Evolutionary conservation across 64 coral and sea anemone species (phyloP).

Genomic region (Cladopsammia gracilis): DNA sequence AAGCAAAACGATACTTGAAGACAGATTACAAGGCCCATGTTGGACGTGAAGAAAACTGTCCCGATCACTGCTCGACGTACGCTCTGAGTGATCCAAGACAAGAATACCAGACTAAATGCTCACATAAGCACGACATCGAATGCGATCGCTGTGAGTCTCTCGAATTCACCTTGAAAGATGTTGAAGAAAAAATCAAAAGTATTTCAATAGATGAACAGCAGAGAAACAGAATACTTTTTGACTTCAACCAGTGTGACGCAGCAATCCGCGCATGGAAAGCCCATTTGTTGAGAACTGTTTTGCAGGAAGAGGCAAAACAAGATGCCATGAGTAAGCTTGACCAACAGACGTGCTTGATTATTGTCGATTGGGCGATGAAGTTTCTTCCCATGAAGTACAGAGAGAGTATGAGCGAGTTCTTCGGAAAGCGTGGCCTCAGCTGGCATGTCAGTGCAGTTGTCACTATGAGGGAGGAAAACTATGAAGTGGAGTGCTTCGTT

Average conservation of each 20-base stretch:
- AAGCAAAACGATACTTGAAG: slow-evolving; percentile 38
- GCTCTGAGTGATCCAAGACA: background rate
- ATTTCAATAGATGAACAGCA: too few relatives aligned
- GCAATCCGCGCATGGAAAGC: too few relatives aligned
- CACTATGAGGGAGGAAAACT: background rate
- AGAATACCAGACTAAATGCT: background rate
- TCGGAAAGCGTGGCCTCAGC: slow-evolving; percentile 46
- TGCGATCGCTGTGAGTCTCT: background rate
- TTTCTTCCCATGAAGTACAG: slow-evolving; percentile 38
- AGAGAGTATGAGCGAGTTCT: slow-evolving; percentile 64
- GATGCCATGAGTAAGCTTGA: slow-evolving; percentile 33
- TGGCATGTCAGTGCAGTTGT: slow-evolving; percentile 63
- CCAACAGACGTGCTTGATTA: slow-evolving; percentile 31
- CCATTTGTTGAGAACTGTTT: too few relatives aligned
- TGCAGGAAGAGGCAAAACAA: slow-evolving; percentile 57
- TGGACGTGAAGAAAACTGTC: background rate
- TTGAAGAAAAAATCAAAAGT: background rate
- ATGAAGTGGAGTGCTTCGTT: slow-evolving; percentile 42
- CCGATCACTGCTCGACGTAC: slow-evolving; percentile 27
- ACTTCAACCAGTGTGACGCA: too few relatives aligned
- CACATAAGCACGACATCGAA: background rate
- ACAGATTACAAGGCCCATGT: slow-evolving; percentile 32
- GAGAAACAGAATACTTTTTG: too few relatives aligned
- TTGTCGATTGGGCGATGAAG: slow-evolving; percentile 69
- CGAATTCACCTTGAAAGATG: background rate